A percentile compares a stretch with the other conserved stretches of the same genome.
Conservation (phyloP, 2,888 invertebrate species). For the Drosophila bunnanda region DNA sequence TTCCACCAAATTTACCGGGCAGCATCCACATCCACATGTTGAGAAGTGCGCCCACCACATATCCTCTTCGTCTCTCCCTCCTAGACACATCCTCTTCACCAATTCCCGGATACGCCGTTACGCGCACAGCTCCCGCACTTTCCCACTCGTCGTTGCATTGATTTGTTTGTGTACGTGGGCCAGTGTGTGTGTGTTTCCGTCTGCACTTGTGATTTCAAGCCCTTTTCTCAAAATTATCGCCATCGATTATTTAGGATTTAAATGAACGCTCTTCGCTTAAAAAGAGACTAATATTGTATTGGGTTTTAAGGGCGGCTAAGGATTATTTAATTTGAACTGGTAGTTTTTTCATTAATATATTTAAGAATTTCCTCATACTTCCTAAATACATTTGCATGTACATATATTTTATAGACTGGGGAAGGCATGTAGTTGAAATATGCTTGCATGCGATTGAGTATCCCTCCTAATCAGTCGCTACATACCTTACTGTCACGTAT, state of each 20-base stretch:
- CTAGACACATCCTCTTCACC: neutral
- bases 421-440: neutral
- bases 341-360: no score
- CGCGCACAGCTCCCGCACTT: constrained; percentile 20
- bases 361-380: neutral
- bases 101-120: constrained; percentile 12
- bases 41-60: constrained; percentile 59
- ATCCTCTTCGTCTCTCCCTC: constrained; percentile 24
- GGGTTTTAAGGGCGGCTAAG: neutral
- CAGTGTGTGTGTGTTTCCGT: constrained; percentile 22
- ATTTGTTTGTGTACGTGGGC: constrained; percentile 32
- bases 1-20: constrained; percentile 62
- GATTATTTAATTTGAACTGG: neutral
- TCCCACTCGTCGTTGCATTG: constrained; percentile 24
- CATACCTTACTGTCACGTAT: constrained; percentile 17
- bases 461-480: neutral
- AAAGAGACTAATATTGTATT: neutral
- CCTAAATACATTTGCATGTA: neutral
- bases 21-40: constrained; percentile 72
- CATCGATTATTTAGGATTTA: constrained; percentile 5
- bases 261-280: neutral
- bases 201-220: constrained; percentile 22
- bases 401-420: constrained; percentile 2
- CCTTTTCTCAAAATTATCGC: constrained; percentile 11
- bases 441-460: neutral